A percentile compares a stretch with the other conserved stretches of the same genome.
Evolutionary conservation across 2,797 vertebrate genomes (phyloP).

Genomic region (Phaenicophaeus curvirostris): DNA sequence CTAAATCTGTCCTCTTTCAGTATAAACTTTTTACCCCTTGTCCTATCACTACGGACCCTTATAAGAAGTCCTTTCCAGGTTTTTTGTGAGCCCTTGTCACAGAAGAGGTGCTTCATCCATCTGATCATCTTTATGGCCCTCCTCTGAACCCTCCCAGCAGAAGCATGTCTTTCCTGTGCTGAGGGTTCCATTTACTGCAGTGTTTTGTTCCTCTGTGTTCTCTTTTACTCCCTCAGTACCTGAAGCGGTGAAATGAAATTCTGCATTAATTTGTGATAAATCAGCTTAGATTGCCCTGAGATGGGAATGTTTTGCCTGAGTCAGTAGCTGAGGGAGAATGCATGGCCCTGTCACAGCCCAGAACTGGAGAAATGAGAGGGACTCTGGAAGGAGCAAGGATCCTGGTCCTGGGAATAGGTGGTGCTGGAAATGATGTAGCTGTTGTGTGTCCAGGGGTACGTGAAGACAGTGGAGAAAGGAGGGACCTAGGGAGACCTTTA

Average conservation of each 20-base stretch:
- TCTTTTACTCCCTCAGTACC: background rate
- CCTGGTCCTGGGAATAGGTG: background rate
- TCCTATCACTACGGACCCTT: too few relatives aligned
- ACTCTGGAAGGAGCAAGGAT: background rate
- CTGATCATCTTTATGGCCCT: too few relatives aligned
- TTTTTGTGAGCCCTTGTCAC: too few relatives aligned
- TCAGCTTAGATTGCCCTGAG: background rate
- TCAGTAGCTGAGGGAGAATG: background rate
- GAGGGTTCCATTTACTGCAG: background rate
- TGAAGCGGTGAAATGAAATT: background rate
- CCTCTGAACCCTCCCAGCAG: too few relatives aligned
- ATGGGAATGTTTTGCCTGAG: background rate
- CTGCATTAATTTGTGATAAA: background rate
- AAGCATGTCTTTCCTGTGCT: too few relatives aligned
- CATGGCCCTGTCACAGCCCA: background rate
- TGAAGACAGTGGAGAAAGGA: background rate
- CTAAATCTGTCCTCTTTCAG: too few relatives aligned
- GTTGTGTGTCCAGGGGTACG: background rate
- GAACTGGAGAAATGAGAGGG: background rate
- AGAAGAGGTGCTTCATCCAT: too few relatives aligned
- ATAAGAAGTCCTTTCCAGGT: too few relatives aligned
- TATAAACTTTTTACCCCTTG: too few relatives aligned
- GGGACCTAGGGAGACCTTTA: too few relatives aligned
- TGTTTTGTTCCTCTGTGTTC: background rate
- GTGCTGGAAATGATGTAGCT: fast-evolving